Conservation (phyloP, 2,888 invertebrate genomes). For the Pollenia angustigena region DNA sequence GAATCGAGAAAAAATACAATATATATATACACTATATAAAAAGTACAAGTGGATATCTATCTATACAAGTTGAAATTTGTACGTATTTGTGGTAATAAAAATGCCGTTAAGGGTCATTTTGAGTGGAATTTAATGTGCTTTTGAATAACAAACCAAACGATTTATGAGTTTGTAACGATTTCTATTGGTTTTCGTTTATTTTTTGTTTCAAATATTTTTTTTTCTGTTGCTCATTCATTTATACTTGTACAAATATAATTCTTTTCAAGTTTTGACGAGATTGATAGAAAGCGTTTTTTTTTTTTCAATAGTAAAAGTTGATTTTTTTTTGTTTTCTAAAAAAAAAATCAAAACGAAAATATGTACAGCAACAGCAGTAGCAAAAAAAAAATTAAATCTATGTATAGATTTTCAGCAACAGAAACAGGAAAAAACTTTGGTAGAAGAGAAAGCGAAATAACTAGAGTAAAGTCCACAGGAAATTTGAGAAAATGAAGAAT, state of each 20-base stretch:
- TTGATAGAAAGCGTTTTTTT: constrained; percentile 64
- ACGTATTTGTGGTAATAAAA: constrained; percentile 64
- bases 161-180: constrained; percentile 74
- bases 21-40: neutral
- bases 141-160: constrained; percentile 70
- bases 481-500: constrained; percentile 74
- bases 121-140: constrained; percentile 72
- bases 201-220: constrained; percentile 15
- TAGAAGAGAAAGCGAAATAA: constrained; percentile 30
- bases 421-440: constrained; percentile 1
- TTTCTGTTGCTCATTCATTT: constrained; percentile 33
- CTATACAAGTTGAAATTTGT: constrained; percentile 25
- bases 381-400: neutral
- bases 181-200: constrained; percentile 61
- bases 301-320: constrained; percentile 27
- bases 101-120: constrained; percentile 69
- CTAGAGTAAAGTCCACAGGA: constrained; percentile 64
- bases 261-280: constrained; percentile 59
- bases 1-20: constrained; percentile 3
- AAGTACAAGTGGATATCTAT: constrained; percentile 16
- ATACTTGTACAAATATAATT: constrained; percentile 41
- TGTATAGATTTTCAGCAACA: constrained; percentile 16
- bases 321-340: neutral
- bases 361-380: neutral
- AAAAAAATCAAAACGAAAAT: constrained; percentile 52